These are phyloP conservation scores for Diarsia rubi DNA, from an alignment of 2,888 invertebrate species.

Conservation along the genomic window DNA sequence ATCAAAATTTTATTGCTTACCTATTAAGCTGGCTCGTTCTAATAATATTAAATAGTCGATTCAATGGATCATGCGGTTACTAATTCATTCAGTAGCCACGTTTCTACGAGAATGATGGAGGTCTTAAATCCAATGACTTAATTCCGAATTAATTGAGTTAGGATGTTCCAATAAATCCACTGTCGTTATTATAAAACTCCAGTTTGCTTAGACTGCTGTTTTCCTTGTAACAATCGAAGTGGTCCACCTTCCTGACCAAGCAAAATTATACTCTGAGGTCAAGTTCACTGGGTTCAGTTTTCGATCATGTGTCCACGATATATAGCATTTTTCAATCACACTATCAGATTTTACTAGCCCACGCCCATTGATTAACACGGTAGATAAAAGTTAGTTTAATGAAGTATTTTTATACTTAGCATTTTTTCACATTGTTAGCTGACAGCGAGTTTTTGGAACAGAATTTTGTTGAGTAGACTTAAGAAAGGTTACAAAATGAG, in stretches of 20 bases:
- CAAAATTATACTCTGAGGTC: constrained; percentile 59
- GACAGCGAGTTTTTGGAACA: constrained; percentile 72
- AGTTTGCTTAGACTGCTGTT: constrained; percentile 80
- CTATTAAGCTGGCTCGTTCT: constrained; percentile 33
- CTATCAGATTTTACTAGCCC: constrained; percentile 80
- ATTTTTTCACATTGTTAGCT: constrained; percentile 87
- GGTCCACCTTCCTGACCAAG: constrained; percentile 28
- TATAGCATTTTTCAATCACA: constrained; percentile 68
- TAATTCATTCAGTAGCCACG: constrained; percentile 26
- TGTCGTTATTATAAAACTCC: constrained; percentile 80
- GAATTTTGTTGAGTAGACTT: constrained; percentile 50
- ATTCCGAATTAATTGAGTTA: constrained; percentile 83
- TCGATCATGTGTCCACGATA: constrained; percentile 26
- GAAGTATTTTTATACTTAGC: constrained; percentile 86
- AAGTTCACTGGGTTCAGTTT: constrained; percentile 44
- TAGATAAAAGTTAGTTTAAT: constrained; percentile 86
- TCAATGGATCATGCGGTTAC: constrained; percentile 17
- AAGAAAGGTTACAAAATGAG: not conserved
- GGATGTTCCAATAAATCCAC: constrained; percentile 85
- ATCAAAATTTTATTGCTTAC: constrained; percentile 51
- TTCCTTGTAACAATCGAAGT: constrained; percentile 63
- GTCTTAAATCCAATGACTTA: constrained; percentile 78
- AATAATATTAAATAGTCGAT: constrained; percentile 40
- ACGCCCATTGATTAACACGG: constrained; percentile 88
- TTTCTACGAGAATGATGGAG: constrained; percentile 53